Percentiles rank a stretch among this genome's conserved stretches.
Conservation (phyloP, 1,140 invertebrate species). For the Cylas formicarius region DNA sequence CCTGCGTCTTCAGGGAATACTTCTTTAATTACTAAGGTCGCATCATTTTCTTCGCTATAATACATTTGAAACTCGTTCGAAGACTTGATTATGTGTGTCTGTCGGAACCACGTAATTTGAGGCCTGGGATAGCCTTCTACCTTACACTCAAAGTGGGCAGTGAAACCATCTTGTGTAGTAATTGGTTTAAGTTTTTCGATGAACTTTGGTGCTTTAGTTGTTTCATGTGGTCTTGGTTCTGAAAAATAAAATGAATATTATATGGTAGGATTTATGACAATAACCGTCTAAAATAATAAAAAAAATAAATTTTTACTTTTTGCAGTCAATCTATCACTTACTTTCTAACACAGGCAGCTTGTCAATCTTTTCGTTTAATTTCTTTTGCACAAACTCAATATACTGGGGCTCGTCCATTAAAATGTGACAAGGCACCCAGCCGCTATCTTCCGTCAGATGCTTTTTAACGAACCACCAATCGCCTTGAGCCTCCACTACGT, state of each 20-base stretch:
- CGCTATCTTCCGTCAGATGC: slow-evolving; percentile 81
- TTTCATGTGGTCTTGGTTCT: slow-evolving; percentile 74
- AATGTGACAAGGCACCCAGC: slow-evolving; percentile 86
- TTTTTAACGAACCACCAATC: slow-evolving; percentile 93
- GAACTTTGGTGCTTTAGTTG: slow-evolving; percentile 73
- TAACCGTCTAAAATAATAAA: slow-evolving; percentile 1
- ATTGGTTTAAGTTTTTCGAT: slow-evolving; percentile 78
- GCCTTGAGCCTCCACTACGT: slow-evolving; percentile 72
- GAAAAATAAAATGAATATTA: slow-evolving; percentile 30
- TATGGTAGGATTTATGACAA: background rate
- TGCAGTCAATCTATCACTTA: slow-evolving; percentile 48
- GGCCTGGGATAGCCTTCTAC: slow-evolving; percentile 83
- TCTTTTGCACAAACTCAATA: slow-evolving; percentile 74
- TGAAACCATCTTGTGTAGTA: slow-evolving; percentile 76
- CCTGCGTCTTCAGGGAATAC: slow-evolving; percentile 96
- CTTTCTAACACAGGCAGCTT: slow-evolving; percentile 87
- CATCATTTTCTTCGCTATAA: slow-evolving; percentile 87
- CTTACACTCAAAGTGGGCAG: slow-evolving; percentile 83
- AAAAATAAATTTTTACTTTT: slow-evolving; percentile 4
- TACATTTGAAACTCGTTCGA: slow-evolving; percentile 88
- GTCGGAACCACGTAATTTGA: slow-evolving; percentile 90
- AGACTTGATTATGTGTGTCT: slow-evolving; percentile 85
- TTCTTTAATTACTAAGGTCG: slow-evolving; percentile 88
- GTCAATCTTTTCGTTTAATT: slow-evolving; percentile 83
- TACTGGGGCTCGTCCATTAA: slow-evolving; percentile 76